Percentiles rank a stretch among this genome's conserved stretches.
Evolutionary conservation across 2,113 vertebrate species (phyloP).

Genomic region (Paracanthobrama guichenoti): DNA sequence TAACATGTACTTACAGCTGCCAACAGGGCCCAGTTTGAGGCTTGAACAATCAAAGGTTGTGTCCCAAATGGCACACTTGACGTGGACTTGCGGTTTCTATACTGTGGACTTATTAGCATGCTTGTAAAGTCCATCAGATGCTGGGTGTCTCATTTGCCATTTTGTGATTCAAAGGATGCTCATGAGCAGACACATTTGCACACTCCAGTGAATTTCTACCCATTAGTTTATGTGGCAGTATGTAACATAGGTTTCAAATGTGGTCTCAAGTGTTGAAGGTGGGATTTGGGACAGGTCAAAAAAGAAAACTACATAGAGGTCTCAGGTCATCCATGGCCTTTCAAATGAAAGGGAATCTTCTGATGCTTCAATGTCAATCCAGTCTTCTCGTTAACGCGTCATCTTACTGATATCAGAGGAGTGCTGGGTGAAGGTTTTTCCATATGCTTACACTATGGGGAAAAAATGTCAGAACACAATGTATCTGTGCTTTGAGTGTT

Average conservation of each 20-base stretch:
- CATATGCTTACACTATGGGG: slow-evolving; percentile 19
- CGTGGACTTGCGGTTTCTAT: neutral
- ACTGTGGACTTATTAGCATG: neutral
- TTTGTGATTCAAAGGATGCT: neutral
- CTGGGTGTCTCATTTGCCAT: neutral
- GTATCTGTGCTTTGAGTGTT: slow-evolving; percentile 24
- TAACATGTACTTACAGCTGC: neutral
- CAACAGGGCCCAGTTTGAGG: neutral
- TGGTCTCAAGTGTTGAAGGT: neutral
- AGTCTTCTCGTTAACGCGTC: neutral
- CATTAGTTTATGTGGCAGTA: neutral
- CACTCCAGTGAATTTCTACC: neutral
- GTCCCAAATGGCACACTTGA: neutral
- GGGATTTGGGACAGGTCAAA: neutral
- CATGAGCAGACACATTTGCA: neutral
- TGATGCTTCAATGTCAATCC: slow-evolving; percentile 11
- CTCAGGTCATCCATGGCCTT: neutral
- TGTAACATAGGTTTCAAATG: neutral
- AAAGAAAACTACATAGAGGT: neutral
- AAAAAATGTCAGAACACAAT: slow-evolving; percentile 17
- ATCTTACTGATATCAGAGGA: neutral
- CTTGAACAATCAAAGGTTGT: neutral
- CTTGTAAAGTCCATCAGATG: neutral
- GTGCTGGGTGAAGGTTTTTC: slow-evolving; percentile 25
- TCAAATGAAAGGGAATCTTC: neutral